A percentile compares a stretch with the other conserved stretches of the same genome.
These are phyloP conservation scores for Megathymus violae DNA, from an alignment of 1,140 invertebrate genomes.

Conservation along the genomic window DNA sequence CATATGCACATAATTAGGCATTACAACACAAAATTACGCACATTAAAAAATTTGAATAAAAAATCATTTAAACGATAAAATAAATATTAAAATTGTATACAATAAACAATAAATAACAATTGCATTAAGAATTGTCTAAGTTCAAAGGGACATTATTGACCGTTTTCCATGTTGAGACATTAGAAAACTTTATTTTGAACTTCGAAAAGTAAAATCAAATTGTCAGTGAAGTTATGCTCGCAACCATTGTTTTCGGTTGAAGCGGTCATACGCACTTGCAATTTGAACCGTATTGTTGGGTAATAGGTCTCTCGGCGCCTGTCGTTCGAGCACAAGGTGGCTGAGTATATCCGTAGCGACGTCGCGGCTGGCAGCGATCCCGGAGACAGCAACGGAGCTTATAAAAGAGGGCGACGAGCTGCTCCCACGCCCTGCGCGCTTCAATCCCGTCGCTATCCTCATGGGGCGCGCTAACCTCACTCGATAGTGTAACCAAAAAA, in stretches of 20 bases:
- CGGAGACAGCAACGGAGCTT: conserved; percentile 71
- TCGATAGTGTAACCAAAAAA: conserved; percentile 70
- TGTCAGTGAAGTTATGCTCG: conserved; percentile 49
- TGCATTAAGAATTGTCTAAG: no score
- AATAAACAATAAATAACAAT: no score
- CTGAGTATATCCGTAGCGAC: conserved; percentile 46
- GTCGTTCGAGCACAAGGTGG: conserved; percentile 25
- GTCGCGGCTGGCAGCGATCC: conserved; percentile 68
- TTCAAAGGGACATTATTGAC: no score
- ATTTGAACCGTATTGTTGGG: conserved; percentile 45
- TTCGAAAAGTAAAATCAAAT: conserved; percentile 59
- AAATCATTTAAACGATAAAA: no score
- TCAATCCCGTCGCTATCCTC: conserved; percentile 71
- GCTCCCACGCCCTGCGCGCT: conserved; percentile 76
- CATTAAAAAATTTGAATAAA: no score
- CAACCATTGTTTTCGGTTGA: conserved; percentile 36
- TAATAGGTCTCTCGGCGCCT: conserved; percentile 33
- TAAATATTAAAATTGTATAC: no score
- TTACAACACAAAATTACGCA: no score
- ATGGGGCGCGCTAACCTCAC: conserved; percentile 79
- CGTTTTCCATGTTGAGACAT: no score
- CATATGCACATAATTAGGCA: no score
- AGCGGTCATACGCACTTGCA: conserved; percentile 11
- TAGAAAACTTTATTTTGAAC: no score
- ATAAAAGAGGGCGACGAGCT: conserved; percentile 75